These are phyloP conservation scores for Yponomeuta malinellus DNA, from an alignment of 2,888 invertebrate genomes.

Conservation along the genomic window DNA sequence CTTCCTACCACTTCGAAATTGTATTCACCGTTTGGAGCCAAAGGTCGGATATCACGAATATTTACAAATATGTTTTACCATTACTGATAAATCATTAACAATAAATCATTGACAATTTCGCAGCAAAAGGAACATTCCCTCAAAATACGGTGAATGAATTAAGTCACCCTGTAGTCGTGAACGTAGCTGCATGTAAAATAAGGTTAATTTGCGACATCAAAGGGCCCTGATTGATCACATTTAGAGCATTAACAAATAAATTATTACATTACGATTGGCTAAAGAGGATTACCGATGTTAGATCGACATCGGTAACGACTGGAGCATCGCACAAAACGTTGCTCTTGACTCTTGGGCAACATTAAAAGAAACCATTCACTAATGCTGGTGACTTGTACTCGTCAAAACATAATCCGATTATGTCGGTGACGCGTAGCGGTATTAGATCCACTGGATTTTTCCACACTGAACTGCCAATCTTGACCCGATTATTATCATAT, in stretches of 20 bases:
- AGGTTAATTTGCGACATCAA: background rate
- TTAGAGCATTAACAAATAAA: background rate
- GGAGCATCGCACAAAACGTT: constrained; percentile 5
- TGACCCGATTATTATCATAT: background rate
- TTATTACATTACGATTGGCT: background rate
- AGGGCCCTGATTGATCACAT: background rate
- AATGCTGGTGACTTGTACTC: constrained; percentile 43
- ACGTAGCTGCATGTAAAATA: too few species aligned
- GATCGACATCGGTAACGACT: background rate
- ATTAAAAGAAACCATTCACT: constrained; percentile 49
- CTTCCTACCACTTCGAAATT: too few species aligned
- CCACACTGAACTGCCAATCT: background rate
- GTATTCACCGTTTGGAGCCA: too few species aligned
- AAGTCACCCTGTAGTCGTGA: too few species aligned
- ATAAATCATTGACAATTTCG: too few species aligned
- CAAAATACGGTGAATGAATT: too few species aligned
- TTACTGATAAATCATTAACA: too few species aligned
- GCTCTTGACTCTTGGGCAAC: constrained; percentile 42
- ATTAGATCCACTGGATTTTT: constrained; percentile 22
- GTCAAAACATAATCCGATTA: constrained; percentile 60
- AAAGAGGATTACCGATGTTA: constrained; percentile 6
- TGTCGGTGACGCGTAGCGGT: constrained; percentile 47
- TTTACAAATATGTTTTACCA: too few species aligned
- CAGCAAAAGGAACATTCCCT: too few species aligned
- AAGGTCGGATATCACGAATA: too few species aligned